Conservation (phyloP, 2,113 vertebrate species). For the Dromas ardeola region DNA sequence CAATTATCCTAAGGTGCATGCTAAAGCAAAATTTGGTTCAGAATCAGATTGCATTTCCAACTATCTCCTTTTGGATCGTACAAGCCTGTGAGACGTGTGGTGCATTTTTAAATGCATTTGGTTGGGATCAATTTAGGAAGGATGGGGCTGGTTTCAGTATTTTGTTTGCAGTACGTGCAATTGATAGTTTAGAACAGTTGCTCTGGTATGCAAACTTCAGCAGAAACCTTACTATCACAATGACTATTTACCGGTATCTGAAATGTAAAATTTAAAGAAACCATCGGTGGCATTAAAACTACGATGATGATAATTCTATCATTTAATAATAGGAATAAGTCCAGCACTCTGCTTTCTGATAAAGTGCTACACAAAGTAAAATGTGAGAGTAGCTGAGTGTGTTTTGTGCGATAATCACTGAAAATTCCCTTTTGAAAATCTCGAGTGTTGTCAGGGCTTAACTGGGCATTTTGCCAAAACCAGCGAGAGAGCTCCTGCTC, state of each 20-base stretch:
- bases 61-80: not conserved
- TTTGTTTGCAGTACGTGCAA: not conserved
- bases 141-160: not conserved
- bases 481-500: not conserved
- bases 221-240: not conserved
- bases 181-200: not conserved
- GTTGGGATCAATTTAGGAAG: not conserved
- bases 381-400: not conserved
- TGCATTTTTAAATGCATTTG: not conserved
- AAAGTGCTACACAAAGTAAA: not conserved
- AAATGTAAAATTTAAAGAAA: not conserved
- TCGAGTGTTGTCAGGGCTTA: not conserved
- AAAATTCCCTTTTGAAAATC: conserved; percentile 2
- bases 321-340: not conserved
- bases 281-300: not conserved
- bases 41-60: not conserved
- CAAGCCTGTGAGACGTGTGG: not conserved
- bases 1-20: not conserved
- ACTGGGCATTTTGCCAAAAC: conserved; percentile 10
- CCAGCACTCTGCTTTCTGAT: not conserved
- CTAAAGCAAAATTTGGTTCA: not conserved
- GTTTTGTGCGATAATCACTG: not conserved
- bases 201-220: not conserved
- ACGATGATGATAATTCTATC: not conserved
- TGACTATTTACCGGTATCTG: not conserved